Evolutionary conservation across 2,888 invertebrate species (phyloP), one percentile per base, ranked within the genome.

Genomic region (Ametastegia equiseti): DNA sequence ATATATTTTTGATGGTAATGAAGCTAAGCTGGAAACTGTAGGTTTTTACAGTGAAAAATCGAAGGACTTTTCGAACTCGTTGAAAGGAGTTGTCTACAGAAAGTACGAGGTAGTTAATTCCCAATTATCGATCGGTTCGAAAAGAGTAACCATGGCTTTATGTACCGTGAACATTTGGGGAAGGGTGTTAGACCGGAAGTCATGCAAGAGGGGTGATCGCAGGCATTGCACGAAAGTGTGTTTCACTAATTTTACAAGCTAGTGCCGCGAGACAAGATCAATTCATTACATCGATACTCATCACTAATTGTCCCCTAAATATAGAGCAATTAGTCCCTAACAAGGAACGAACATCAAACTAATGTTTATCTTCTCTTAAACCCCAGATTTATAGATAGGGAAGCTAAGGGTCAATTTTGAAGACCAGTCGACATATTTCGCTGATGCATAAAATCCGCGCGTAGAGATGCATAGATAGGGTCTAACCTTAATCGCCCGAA

Each of bases 91-190:
- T 33, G 50, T 36, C 27, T 13, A 19, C 19, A 36, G 19, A 13
- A 75, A 75, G 54, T 75, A 36, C 19, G 36, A 36, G 23, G 54
- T 75, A 36, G 75, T 60, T 63, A 60, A 78, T 78, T 78, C 42
- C 19, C 60, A 78, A 78, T 78, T 63, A 78, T 63, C 60, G 78
- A 78, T 78, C 60, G 15, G 33, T 78, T 19, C 23, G 60, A 60
- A 78, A 30, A 60, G 63, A 30, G 60, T 78, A 60, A 60, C 75
- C 78, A 78, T 78, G 78, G 78, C 23, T 15, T 78, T 60, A 78
- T 63, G 63, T 60, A 63, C 42, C n/a, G 45, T 60, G 78, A 78
- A 78, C 27, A 78, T 78, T 78, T 39, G 42, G 78, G 30, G 78
- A 36, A 78, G 47, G 78, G 78, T 78, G 78, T 78, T 45, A 45